Evolutionary conservation across 2,113 vertebrate species (phyloP).

Genomic region (Mungos mungo): DNA sequence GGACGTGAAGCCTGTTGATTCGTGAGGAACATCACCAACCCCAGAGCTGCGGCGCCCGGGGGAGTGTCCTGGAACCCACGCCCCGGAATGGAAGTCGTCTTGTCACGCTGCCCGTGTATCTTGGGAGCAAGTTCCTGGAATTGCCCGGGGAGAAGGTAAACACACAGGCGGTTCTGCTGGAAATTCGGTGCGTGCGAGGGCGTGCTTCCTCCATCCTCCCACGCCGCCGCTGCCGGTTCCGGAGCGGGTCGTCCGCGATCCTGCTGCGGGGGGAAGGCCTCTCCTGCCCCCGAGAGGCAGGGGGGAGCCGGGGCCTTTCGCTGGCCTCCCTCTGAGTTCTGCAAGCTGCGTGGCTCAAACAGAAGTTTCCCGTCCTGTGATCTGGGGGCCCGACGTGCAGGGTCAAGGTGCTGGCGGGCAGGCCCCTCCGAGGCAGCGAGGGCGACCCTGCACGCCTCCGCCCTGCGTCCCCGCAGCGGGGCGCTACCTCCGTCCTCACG

Average conservation of each 20-base stretch:
- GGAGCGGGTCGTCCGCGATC: background rate
- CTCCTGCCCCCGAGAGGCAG: background rate
- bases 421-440: background rate
- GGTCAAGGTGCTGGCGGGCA: background rate
- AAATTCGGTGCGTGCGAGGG: background rate
- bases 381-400: background rate
- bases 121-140: background rate
- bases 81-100: rapidly evolving
- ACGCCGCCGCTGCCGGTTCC: background rate
- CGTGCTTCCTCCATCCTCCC: rapidly evolving
- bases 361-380: background rate
- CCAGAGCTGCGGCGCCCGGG: rapidly evolving
- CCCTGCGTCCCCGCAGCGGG: background rate
- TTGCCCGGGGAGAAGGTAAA: background rate
- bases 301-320: background rate
- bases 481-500: background rate
- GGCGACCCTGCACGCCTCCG: background rate
- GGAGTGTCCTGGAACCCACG: rapidly evolving
- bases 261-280: background rate
- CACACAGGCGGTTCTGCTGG: rapidly evolving
- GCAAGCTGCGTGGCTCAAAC: too few relatives aligned
- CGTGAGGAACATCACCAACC: background rate
- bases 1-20: rapidly evolving
- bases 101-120: background rate
- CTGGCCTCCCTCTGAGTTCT: background rate